Evolutionary conservation across 2,797 vertebrate species (phyloP).

Genomic region (Silurus lanzhouensis): DNA sequence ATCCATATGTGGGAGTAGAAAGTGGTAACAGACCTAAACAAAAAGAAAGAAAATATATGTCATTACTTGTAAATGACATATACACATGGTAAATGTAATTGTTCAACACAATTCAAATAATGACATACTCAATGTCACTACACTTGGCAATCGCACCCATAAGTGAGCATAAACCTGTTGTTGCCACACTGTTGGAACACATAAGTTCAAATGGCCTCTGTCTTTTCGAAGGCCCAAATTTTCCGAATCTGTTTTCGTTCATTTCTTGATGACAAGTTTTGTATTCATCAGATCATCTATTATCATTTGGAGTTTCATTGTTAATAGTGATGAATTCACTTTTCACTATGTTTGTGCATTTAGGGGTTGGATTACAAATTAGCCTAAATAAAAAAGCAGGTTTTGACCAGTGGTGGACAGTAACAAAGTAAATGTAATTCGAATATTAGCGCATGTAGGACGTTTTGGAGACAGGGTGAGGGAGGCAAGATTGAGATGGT

Average conservation of each 20-base stretch:
- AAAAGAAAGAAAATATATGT: not conserved
- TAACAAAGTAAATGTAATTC: too few relatives aligned
- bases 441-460: too few relatives aligned
- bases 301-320: not conserved
- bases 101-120: not conserved
- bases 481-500: too few relatives aligned
- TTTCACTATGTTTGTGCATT: not conserved
- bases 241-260: not conserved
- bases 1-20: not conserved
- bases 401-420: too few relatives aligned
- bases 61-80: not conserved
- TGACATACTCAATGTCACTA: not conserved
- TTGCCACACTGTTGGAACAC: not conserved
- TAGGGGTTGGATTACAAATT: not conserved
- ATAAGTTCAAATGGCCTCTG: not conserved
- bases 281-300: not conserved
- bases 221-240: not conserved
- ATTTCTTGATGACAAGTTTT: not conserved
- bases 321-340: not conserved
- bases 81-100: not conserved
- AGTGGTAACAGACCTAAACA: conserved; percentile 21
- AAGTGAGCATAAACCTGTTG: not conserved
- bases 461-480: too few relatives aligned
- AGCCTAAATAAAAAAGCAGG: too few relatives aligned
- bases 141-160: not conserved